Evolutionary conservation across 2,797 vertebrate genomes (phyloP), one percentile per base, ranked within the genome.

Genomic region (Brachyalestes nurse): DNA sequence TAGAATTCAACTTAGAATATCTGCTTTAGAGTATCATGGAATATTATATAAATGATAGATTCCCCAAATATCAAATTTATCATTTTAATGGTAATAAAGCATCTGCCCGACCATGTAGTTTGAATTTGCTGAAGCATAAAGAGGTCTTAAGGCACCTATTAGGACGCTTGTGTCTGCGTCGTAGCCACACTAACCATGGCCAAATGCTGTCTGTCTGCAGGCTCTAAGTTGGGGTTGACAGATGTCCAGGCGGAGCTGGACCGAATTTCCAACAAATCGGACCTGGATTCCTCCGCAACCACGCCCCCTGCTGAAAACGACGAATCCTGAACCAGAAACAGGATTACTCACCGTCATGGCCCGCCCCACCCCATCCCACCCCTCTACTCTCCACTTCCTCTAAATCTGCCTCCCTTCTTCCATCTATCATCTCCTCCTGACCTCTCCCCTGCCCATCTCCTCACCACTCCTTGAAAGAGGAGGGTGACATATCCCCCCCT

Each of bases 211-310:
- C 58, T 78, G 47, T 76, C 75, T 84, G 19, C 90, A 99, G 98
- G 97, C 90, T 98, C 97, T 58, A 99, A 99, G 88, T 94, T 97
- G 88, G 97, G 97, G 86, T 94, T 99, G 90, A 97, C 97, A 40
- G 98, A 99, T 38, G 97, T 99, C 90, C 98, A 99, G 82, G 98
- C 97, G 13, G 98, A 99, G 91, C 89, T 99, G 88, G 97, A 99
- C 92, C 97, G 98, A 93, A 99, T 99, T 88, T 96, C 97, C 90
- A 97, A 95, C 88, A 97, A 96, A 88, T 95, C 97, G 74, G 97
- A 99, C 87, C 92, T 94, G 64, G 95, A 95, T 87, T 88, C 89
- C 2, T 90, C 95, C 74, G 95, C 96, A 90, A 95, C 64, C 74
- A 81, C 73, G 9, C 83, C 72, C 74, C 83, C 84, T 74, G 81